Conservation (phyloP, 2,888 invertebrate genomes). For the Apamea anceps region DNA sequence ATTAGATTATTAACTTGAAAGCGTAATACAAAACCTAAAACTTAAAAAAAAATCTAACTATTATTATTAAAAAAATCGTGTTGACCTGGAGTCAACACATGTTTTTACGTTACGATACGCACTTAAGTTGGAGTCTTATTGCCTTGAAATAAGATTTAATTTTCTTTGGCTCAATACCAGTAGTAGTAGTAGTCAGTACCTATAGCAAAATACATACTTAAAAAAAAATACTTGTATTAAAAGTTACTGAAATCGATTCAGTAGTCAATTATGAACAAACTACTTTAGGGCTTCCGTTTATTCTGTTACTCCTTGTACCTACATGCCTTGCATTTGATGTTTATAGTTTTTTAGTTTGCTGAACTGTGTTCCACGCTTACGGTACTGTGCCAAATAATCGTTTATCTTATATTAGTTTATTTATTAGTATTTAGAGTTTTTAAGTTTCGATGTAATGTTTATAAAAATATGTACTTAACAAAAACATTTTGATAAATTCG, state of each 20-base stretch:
- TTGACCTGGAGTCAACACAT: no score
- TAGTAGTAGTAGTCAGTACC: not conserved
- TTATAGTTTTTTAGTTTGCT: not conserved
- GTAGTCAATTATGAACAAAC: not conserved
- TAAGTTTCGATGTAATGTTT: not conserved
- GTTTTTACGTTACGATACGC: not conserved
- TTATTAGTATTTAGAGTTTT: not conserved
- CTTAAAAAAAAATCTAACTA: no score
- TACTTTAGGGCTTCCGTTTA: not conserved
- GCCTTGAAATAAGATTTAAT: not conserved
- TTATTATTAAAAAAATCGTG: not conserved
- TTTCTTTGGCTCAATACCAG: not conserved
- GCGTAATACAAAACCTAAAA: not conserved
- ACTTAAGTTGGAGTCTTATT: not conserved
- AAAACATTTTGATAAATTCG: not conserved
- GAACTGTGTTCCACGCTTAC: not conserved
- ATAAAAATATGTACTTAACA: not conserved
- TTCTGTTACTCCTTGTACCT: not conserved
- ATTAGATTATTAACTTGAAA: not conserved
- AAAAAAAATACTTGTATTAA: not conserved
- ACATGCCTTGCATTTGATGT: not conserved
- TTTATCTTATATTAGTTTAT: not conserved
- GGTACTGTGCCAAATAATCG: not conserved
- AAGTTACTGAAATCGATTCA: not conserved
- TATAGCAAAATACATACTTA: not conserved